phyloP scores from a whole-genome alignment of 1,140 invertebrate species.

The Thrips palmi region DNA sequence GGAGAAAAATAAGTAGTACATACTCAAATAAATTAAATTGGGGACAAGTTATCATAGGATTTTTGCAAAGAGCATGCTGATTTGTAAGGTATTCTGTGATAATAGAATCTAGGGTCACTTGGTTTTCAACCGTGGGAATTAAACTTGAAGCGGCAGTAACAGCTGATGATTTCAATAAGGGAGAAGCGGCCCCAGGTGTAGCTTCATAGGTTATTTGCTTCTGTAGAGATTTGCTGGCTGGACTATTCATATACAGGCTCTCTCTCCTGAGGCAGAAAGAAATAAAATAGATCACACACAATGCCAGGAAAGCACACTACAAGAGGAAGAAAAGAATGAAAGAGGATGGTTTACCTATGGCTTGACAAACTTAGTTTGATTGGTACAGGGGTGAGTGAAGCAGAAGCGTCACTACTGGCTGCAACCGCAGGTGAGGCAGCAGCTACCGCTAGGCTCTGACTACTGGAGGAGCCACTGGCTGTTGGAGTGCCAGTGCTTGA shows the following conservation, averaged over 20 bases:
- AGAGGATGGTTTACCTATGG: too few relatives aligned
- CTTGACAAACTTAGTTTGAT: too few relatives aligned
- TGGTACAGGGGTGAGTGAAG: too few relatives aligned
- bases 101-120: constrained; percentile 71
- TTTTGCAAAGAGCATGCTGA: constrained; percentile 86
- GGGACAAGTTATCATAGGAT: constrained; percentile 78
- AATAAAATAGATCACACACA: too few relatives aligned
- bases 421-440: too few relatives aligned
- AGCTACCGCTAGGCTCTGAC: too few relatives aligned
- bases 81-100: constrained; percentile 91
- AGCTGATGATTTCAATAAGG: constrained; percentile 4
- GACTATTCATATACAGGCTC: constrained; percentile 11
- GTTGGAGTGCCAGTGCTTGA: constrained; percentile 2
- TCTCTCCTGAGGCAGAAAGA: too few relatives aligned
- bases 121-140: constrained; percentile 22
- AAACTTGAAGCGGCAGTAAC: constrained; percentile 16
- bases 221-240: constrained; percentile 34
- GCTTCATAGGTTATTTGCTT: constrained; percentile 46
- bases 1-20: constrained; percentile 21
- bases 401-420: too few relatives aligned
- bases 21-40: constrained; percentile 74
- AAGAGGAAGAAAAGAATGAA: too few relatives aligned
- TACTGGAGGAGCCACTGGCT: not conserved
- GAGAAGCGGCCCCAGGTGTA: constrained; percentile 8
- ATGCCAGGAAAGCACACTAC: too few relatives aligned